Percentiles rank a stretch among this genome's conserved stretches.
Conservation (phyloP, 2,888 invertebrate species). For the Drosophila lacicola region DNA sequence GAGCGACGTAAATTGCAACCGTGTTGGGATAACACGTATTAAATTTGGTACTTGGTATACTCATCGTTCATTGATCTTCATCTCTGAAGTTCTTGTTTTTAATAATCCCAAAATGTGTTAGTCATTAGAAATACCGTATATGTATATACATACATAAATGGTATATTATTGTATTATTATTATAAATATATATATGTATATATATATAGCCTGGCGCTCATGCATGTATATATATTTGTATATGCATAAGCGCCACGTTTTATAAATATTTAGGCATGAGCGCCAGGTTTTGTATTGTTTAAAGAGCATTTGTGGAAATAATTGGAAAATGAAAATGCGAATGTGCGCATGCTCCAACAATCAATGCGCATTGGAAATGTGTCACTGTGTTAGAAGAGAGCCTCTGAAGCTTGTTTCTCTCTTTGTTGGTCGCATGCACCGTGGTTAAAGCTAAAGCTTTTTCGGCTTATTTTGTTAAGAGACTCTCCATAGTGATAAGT, state of each 20-base stretch:
- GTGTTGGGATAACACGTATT: not conserved
- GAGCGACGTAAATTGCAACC: slow-evolving; percentile 2
- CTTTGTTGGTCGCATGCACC: slow-evolving; percentile 52
- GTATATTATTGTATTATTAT: not conserved
- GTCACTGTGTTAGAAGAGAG: slow-evolving; percentile 70
- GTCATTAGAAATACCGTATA: slow-evolving; percentile 19
- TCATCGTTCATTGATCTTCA: slow-evolving; percentile 19
- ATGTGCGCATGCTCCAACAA: slow-evolving; percentile 65
- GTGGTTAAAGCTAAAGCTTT: slow-evolving; percentile 46
- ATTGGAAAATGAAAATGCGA: slow-evolving; percentile 38
- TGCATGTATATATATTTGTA: not conserved
- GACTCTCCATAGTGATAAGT: not conserved
- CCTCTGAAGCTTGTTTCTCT: slow-evolving; percentile 36
- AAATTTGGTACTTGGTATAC: not conserved
- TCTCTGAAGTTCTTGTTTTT: slow-evolving; percentile 9
- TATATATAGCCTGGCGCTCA: not conserved
- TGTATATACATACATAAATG: not conserved
- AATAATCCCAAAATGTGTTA: slow-evolving; percentile 23
- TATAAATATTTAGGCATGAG: slow-evolving; percentile 8
- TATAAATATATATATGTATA: not conserved
- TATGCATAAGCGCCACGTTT: slow-evolving; percentile 15
- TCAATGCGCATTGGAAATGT: slow-evolving; percentile 73
- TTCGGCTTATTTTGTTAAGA: slow-evolving; percentile 1
- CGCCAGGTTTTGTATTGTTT: slow-evolving; percentile 26
- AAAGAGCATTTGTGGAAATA: slow-evolving; percentile 36